Conservation (phyloP, 2,113 vertebrate species). For the Anoura caudifer region DNA sequence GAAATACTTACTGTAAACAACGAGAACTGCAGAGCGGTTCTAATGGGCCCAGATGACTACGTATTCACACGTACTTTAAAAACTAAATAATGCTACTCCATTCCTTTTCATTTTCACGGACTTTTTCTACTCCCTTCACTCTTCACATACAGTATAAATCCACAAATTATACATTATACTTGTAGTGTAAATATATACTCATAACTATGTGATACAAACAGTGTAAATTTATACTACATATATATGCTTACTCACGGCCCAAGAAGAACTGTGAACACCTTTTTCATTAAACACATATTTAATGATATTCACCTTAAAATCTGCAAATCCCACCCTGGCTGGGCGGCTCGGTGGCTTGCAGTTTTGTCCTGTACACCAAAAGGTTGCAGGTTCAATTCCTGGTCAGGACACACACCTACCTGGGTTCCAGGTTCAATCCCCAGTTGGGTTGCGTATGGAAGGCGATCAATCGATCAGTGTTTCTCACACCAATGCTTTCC, state of each 20-base stretch:
- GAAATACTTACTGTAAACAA: fast-evolving
- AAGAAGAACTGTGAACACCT: neutral
- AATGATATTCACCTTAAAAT: neutral
- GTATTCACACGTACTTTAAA: neutral
- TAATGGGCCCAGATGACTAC: neutral
- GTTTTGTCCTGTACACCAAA: too few species aligned
- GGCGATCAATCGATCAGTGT: too few species aligned
- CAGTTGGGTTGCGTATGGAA: too few species aligned
- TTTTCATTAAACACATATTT: neutral
- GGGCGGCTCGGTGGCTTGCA: too few species aligned
- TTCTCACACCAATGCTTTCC: too few species aligned
- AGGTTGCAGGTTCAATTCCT: too few species aligned
- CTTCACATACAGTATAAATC: neutral
- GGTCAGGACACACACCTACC: too few species aligned
- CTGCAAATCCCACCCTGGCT: neutral
- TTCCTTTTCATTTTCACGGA: too few species aligned
- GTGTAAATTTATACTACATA: too few species aligned
- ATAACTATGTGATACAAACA: neutral
- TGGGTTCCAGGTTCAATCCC: too few species aligned
- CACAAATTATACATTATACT: neutral
- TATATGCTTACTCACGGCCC: neutral
- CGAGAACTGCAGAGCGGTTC: neutral
- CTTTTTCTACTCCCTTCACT: neutral
- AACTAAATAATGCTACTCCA: neutral
- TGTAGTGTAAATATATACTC: neutral